phyloP scores from a whole-genome alignment of 2,797 vertebrate species.

The Periparus ater region DNA sequence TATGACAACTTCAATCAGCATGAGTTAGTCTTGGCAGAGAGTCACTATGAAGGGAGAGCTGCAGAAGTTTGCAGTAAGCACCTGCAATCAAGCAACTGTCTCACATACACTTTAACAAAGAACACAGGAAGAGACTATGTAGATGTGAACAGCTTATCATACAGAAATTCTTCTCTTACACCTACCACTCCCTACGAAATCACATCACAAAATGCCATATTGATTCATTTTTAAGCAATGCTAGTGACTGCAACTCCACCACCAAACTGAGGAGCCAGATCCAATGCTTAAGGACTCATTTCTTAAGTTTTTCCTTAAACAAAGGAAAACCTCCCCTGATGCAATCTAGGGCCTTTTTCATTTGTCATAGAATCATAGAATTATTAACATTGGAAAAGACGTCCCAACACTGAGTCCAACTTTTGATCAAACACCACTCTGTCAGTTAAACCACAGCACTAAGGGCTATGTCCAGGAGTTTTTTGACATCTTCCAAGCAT shows the following conservation, averaged over 20 bases:
- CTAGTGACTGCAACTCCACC: background rate
- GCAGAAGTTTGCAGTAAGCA: background rate
- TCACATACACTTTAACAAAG: background rate
- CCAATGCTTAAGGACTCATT: rapidly evolving
- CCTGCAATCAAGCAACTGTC: background rate
- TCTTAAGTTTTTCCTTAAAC: background rate
- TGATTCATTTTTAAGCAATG: background rate
- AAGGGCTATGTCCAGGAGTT: background rate
- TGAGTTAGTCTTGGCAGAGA: background rate
- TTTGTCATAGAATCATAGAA: rapidly evolving
- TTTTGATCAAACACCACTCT: background rate
- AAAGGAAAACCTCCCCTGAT: background rate
- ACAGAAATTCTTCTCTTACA: background rate
- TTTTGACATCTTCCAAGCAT: background rate
- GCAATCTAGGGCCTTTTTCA: background rate
- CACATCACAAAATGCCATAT: background rate
- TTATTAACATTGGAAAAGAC: background rate
- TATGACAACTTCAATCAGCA: background rate
- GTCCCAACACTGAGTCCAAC: background rate
- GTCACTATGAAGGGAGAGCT: rapidly evolving
- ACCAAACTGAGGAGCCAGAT: background rate
- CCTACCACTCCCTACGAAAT: background rate
- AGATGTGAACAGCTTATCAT: background rate
- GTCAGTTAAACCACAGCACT: background rate
- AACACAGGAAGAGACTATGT: rapidly evolving